Evolutionary conservation across 2,797 vertebrate species (phyloP), one percentile per base, ranked within the genome.

Genomic region (Gymnoscopelus microlampas): DNA sequence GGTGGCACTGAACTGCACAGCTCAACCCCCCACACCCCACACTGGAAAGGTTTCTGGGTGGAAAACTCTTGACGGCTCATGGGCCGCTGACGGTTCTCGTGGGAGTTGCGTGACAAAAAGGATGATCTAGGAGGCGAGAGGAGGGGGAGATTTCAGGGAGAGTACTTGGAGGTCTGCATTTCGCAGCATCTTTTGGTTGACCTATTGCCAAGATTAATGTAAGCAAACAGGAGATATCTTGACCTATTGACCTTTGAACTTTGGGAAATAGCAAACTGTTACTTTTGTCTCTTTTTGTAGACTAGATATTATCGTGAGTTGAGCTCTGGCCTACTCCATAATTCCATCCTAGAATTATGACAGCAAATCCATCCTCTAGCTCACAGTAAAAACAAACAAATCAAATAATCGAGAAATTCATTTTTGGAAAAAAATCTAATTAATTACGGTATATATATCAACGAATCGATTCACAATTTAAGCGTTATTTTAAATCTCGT

Each of bases 31-130:
- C 39, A 29, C 26, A 29, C 26, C 70, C 78, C 74, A 61, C 83
- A 67, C 73, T 89, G 83, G 79, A 75, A 70, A 81, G 66, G 59
- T 53, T 60, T 67, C 54, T 35, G 55, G 76, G 80, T 76, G 87
- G 81, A 90, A 91, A 92, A 77, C 29, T 74, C 54, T 65, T 76
- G 72, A 83, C 85, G 81, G 79, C 76, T 67, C 13, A 10, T 67
- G 63, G 39, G 74, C 68, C 59, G 61, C 53, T 79, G 74, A 84
- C 23, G n/a, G 39, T 62, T 83, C 74, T 82, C 69, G 19, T 79
- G 73, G 84, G 80, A 86, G 80, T 66, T 81, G 54, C 66, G 32
- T 79, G 87, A 88, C 84, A 83, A 82, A 29, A 81, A 84, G 67
- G 78, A 76, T 79, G 84, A 88, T 76, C 77, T 62, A 68, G 47